Evolutionary conservation across 2,888 invertebrate species (phyloP), one percentile per base, ranked within the genome.

Genomic region (Plebejus anna): DNA sequence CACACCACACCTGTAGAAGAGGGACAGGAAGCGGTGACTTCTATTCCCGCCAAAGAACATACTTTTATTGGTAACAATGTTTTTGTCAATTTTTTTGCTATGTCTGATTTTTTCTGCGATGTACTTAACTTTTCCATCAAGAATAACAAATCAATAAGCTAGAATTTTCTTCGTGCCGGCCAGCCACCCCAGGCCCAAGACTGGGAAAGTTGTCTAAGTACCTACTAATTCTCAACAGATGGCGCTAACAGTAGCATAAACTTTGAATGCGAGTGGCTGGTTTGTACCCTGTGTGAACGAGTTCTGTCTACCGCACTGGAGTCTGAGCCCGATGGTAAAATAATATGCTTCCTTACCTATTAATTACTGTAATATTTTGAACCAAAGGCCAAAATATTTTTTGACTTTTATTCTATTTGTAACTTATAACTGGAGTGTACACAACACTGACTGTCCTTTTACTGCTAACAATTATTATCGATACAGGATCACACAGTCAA

Each of bases 271-370:
- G 91, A 92, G 66, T 94, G 93, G 93, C 86, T 92, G 1, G 88
- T 93, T 3, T 94, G 93, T 79, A 83, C 86, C 77, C 81, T 88
- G 75, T 94, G 93, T 80, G 87, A 92, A 79, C 88, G 93, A 72
- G 90, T 93, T 5, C 80, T 93, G 75, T 91, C 93, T 38, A 93
- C 91, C 59, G 90, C 89, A 71, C 81, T 91, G 47, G 93, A 94
- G 86, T 83, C 87, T 55, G 89, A 91, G 82, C 89, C 91, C 22
- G 87, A 84, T 78, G 91, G 92, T 92, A 86, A 81, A 66, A 55
- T 47, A 32, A 55, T 47, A 55, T 16, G 16, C 4, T 13, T 55
- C 16, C 16, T 55, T 55, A 16, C 55, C 16, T 1, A 51, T 4
- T 16, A 4, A 16, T 55, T 55, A 9, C 59, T 22, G 6, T 22